These are phyloP conservation scores for Cyaniris semiargus DNA, from an alignment of 2,888 invertebrate genomes.

Conservation along the genomic window DNA sequence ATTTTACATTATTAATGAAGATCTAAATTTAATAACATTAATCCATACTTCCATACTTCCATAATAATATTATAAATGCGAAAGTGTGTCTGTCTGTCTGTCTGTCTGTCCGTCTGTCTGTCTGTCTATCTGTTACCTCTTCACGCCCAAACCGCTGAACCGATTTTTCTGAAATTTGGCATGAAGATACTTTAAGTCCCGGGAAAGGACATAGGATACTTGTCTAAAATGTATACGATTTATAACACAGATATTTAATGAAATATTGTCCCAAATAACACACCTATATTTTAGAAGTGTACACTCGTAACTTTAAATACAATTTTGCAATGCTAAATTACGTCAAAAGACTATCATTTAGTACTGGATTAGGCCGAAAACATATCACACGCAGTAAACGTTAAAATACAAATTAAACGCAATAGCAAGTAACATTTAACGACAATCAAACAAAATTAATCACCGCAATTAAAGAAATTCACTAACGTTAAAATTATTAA, in stretches of 20 bases:
- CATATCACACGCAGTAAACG: constrained; percentile 12
- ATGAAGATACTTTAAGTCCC: too few species aligned
- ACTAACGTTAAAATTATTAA: neutral
- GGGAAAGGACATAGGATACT: too few species aligned
- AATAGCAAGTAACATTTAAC: neutral
- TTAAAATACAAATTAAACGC: constrained; percentile 5
- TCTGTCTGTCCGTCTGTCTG: too few species aligned
- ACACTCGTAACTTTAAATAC: neutral
- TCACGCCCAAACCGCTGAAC: too few species aligned
- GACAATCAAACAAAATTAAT: constrained; percentile 3
- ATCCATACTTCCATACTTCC: too few species aligned
- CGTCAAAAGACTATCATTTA: neutral
- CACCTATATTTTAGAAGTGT: neutral
- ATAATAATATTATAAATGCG: too few species aligned
- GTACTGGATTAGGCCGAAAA: neutral
- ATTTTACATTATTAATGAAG: neutral
- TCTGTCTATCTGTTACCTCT: too few species aligned
- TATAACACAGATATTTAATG: neutral
- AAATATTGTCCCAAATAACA: neutral
- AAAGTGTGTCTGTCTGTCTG: too few species aligned
- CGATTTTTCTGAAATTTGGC: too few species aligned
- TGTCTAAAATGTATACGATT: neutral
- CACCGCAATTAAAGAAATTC: neutral
- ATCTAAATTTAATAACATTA: too few species aligned
- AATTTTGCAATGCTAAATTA: neutral